Conservation (phyloP, 2,113 vertebrate species). For the Strigops habroptila region DNA sequence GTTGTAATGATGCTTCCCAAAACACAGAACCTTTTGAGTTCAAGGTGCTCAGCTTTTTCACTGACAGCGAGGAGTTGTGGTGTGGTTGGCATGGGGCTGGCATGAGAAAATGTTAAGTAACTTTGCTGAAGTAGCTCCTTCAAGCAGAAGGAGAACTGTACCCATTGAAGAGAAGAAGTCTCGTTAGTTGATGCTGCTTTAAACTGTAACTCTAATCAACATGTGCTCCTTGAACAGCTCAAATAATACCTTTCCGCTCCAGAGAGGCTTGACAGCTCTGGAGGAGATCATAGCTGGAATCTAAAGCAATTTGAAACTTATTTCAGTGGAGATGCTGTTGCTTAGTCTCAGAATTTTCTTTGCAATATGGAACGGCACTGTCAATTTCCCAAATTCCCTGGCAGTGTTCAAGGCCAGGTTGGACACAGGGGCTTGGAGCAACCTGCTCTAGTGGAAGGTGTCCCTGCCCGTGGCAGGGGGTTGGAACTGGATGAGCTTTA, state of each 20-base stretch:
- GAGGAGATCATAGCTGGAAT: background rate
- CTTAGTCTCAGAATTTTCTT: background rate
- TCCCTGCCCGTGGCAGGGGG: background rate
- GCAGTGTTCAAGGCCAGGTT: background rate
- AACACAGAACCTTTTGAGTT: background rate
- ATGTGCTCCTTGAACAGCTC: background rate
- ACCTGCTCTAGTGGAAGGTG: background rate
- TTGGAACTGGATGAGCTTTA: background rate
- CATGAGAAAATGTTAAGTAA: background rate
- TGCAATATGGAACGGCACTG: rapidly evolving
- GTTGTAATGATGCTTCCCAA: background rate
- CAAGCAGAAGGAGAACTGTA: background rate
- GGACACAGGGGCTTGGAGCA: background rate
- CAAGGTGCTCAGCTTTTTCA: background rate
- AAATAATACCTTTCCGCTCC: background rate
- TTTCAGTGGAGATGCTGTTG: background rate
- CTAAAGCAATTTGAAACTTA: background rate
- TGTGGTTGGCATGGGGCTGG: background rate
- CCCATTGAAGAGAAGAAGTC: background rate
- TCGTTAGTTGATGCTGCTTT: background rate
- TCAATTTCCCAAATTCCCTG: background rate
- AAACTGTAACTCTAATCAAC: background rate
- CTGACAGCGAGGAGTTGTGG: rapidly evolving
- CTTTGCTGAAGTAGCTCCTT: background rate
- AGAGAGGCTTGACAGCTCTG: background rate